These are phyloP conservation scores for Thaumetopoea pityocampa DNA, from an alignment of 1,140 invertebrate genomes.

Conservation along the genomic window DNA sequence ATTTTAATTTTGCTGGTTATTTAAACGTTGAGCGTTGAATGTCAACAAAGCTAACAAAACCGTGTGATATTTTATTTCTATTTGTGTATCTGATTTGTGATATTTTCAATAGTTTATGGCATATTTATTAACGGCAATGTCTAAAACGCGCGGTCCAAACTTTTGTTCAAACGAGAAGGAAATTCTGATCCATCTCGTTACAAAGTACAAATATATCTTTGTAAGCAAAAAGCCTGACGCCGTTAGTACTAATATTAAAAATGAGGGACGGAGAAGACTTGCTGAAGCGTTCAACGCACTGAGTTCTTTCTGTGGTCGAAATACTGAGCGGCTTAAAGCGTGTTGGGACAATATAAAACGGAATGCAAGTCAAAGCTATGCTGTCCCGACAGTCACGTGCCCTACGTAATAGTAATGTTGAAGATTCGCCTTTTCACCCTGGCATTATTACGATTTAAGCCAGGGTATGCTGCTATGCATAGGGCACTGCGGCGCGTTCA, in stretches of 20 bases:
- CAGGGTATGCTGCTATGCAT: no score
- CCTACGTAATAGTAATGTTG: no score
- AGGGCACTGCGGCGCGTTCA: no score
- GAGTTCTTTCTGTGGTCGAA: neutral
- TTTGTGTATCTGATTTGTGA: no score
- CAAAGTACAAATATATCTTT: neutral
- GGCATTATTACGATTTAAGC: no score
- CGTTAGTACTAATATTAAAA: neutral
- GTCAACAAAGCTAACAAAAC: neutral
- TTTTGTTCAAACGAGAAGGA: conserved; percentile 1
- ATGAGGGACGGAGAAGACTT: neutral
- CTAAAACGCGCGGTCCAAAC: conserved; percentile 1
- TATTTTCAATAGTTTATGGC: no score
- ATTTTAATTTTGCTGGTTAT: neutral
- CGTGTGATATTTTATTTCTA: no score
- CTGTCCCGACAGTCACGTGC: no score
- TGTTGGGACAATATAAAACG: conserved; percentile 3
- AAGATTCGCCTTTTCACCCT: no score
- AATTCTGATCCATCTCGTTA: neutral
- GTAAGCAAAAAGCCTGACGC: neutral
- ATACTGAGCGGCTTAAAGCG: neutral
- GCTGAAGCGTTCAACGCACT: neutral
- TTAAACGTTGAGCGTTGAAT: neutral
- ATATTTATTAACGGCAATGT: no score
- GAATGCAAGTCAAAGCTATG: neutral